Evolutionary conservation across 2,113 vertebrate species (phyloP).

Genomic region (Sitta europaea): DNA sequence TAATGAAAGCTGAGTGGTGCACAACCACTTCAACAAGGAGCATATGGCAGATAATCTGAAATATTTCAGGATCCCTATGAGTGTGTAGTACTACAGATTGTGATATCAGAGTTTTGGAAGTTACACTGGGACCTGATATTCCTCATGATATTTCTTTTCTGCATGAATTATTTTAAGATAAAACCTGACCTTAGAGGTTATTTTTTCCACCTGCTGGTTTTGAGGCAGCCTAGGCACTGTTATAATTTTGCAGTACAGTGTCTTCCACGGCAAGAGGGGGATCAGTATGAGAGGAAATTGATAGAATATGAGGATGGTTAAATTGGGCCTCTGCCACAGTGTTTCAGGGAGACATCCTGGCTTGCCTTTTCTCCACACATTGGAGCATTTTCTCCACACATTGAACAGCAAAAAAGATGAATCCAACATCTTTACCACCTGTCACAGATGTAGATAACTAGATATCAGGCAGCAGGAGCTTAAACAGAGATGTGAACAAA

Average conservation of each 20-base stretch:
- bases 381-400: not conserved
- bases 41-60: not conserved
- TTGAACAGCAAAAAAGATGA: not conserved
- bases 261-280: not conserved
- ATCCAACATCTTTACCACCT: not conserved
- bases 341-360: not conserved
- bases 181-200: not conserved
- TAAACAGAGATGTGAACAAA: not conserved
- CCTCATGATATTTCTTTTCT: not conserved
- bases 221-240: not conserved
- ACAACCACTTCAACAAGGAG: not conserved
- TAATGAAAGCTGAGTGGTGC: not conserved
- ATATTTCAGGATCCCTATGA: not conserved
- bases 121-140: not conserved
- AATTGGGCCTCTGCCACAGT: not conserved
- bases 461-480: not conserved
- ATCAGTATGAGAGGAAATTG: not conserved
- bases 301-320: not conserved
- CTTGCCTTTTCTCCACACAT: not conserved
- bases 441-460: not conserved
- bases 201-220: not conserved
- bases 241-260: not conserved
- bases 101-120: not conserved
- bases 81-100: not conserved
- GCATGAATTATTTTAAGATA: not conserved